Base-by-base conservation (phyloP, 2,113 vertebrate species). In the Lasiurus borealis region DNA sequence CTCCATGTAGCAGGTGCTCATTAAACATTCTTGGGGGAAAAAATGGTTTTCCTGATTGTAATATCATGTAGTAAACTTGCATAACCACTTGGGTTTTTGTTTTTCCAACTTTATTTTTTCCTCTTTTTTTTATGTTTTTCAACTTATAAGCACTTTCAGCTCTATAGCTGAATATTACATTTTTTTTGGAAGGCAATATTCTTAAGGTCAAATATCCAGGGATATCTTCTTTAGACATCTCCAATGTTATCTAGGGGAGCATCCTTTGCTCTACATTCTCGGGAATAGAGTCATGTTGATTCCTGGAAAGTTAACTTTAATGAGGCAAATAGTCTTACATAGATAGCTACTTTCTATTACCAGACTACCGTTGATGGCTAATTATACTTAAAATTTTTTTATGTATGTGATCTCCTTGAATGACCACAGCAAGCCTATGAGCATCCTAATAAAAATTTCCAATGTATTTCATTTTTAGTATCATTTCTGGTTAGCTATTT, bases 301-400 rank as follows among this genome's bases (percentile, higher is more conserved):
- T 93, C 44, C 54, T 89, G 40, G 31, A 71, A 88, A 64, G 62
- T 90, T 89, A 34, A 44, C 72, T 82, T 76, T 48, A 85, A 88
- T 80, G 34, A 90, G 44, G 19, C 6, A 64, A 69, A n/a, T 40
- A n/a, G 3, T 57, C 36, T 72, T 68, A n/a, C 1, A 23, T 9
- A n/a, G n/a, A n/a, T n/a, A 87, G 19, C 34, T 36, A 23, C 62
- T 46, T 93, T 87, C 48, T 59, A 8, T 36, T 44, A 34, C 31
- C n/a, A 15, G 15, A 52, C 46, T 48, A n/a, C 34, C 31, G 6
- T 4, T 27, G 68, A 29, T 16, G 5, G 8, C 25, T 66, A 27
- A 5, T 6, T 40, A 5, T 13, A 6, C 18, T 84, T 71, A 3
- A 82, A 18, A 89, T 15, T 14, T 29, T 81, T 81, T 90, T 54